phyloP scores from a whole-genome alignment of 2,113 vertebrate genomes.

The Rostratula benghalensis region DNA sequence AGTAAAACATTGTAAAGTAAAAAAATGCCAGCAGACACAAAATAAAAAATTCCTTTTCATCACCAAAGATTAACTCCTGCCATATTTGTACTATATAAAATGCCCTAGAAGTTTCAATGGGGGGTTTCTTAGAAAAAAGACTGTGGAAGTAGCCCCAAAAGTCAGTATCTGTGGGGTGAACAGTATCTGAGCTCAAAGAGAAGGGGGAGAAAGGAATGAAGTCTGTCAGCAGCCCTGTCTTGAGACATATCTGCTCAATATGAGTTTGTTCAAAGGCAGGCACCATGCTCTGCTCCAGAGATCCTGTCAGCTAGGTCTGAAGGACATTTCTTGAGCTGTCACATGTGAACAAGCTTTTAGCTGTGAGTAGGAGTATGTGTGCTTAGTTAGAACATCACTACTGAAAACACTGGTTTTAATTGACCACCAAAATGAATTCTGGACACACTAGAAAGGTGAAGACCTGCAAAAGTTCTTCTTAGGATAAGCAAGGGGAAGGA shows the following conservation, averaged over 20 bases:
- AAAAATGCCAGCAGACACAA: not conserved
- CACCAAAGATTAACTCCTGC: not conserved
- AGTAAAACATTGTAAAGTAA: not conserved
- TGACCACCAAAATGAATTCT: not conserved
- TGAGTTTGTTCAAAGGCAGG: not conserved
- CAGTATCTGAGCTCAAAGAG: not conserved
- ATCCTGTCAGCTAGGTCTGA: not conserved
- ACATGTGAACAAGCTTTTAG: not conserved
- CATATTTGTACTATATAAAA: not conserved
- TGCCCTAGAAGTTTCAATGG: not conserved
- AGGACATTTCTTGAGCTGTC: not conserved
- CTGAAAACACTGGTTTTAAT: not conserved
- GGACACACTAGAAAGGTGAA: not conserved
- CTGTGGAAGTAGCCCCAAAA: not conserved
- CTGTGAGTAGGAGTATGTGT: not conserved
- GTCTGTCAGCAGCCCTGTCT: not conserved
- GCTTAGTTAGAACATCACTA: not conserved
- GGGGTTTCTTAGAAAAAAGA: not conserved
- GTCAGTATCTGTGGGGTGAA: not conserved
- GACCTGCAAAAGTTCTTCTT: not conserved
- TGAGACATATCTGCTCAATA: not conserved
- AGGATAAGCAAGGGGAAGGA: not conserved
- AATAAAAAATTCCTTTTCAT: not conserved
- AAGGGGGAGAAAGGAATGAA: conserved; percentile 14
- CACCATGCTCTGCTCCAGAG: not conserved